Conservation (phyloP, 1,140 invertebrate genomes). For the Hyposmocoma kahamanoa region DNA sequence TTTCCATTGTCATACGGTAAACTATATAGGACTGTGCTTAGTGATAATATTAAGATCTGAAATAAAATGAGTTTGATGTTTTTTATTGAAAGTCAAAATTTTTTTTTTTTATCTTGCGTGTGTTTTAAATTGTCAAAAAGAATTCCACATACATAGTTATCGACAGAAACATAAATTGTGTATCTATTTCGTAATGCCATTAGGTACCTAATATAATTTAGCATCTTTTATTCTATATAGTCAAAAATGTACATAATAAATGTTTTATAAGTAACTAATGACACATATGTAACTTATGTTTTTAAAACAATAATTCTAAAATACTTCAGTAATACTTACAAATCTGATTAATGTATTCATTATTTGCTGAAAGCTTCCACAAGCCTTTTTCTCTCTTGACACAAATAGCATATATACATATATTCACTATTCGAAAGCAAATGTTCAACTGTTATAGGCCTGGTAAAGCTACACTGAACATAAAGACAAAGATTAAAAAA, state of each 20-base stretch:
- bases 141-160: background rate
- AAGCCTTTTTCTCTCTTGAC: conserved; percentile 33
- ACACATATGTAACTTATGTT: background rate
- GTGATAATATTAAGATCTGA: conserved; percentile 22
- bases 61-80: background rate
- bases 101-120: background rate
- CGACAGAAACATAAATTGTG: background rate
- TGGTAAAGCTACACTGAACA: conserved; percentile 61
- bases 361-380: conserved; percentile 13
- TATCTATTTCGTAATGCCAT: background rate
- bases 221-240: background rate
- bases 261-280: background rate
- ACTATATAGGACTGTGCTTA: conserved; percentile 30
- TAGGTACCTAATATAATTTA: background rate
- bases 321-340: conserved; percentile 30
- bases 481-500: conserved; percentile 44
- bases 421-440: conserved; percentile 9
- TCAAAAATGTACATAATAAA: background rate
- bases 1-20: conserved; percentile 56
- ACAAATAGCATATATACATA: background rate
- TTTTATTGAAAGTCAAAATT: background rate
- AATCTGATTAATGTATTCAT: conserved; percentile 38
- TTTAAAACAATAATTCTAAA: background rate
- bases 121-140: background rate
- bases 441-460: conserved; percentile 35